Evolutionary conservation across 2,113 vertebrate genomes (phyloP).

Genomic region (Gymnocephalus cernua): DNA sequence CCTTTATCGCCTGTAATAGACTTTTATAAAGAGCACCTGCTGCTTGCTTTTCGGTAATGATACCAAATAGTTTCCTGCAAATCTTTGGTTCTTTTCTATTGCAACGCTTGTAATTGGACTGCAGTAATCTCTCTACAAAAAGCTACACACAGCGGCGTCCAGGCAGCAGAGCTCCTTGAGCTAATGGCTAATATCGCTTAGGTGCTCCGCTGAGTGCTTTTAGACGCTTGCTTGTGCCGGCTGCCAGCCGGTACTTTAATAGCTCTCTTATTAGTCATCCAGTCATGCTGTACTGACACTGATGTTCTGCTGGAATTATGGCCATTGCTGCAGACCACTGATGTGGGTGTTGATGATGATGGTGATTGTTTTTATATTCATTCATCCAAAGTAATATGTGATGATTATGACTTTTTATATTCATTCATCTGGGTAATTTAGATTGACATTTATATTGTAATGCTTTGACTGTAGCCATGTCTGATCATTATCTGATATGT

Average conservation of each 20-base stretch:
- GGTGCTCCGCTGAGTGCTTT: constrained; percentile 64
- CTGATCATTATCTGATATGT: background rate
- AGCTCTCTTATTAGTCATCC: constrained; percentile 64
- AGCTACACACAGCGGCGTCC: constrained; percentile 29
- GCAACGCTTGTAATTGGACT: constrained; percentile 39
- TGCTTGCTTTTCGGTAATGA: background rate
- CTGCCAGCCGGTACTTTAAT: constrained; percentile 54
- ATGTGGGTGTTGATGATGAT: constrained; percentile 53
- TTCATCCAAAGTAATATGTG: constrained; percentile 39
- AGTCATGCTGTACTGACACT: constrained; percentile 52
- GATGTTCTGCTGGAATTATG: constrained; percentile 47
- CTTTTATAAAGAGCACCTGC: constrained; percentile 8
- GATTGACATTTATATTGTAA: constrained; percentile 26
- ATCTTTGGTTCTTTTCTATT: constrained; percentile 13
- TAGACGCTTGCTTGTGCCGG: constrained; percentile 62
- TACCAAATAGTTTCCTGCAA: background rate
- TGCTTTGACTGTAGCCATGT: background rate
- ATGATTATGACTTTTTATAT: constrained; percentile 38
- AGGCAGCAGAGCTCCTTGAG: constrained; percentile 56
- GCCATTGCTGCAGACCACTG: constrained; percentile 30
- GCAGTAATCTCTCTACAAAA: constrained; percentile 40
- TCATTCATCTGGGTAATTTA: constrained; percentile 20
- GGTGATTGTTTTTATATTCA: constrained; percentile 44
- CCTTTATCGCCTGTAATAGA: background rate
- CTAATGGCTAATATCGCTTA: constrained; percentile 61